phyloP scores from a whole-genome alignment of 2,797 vertebrate species.

The Myotis myotis region DNA sequence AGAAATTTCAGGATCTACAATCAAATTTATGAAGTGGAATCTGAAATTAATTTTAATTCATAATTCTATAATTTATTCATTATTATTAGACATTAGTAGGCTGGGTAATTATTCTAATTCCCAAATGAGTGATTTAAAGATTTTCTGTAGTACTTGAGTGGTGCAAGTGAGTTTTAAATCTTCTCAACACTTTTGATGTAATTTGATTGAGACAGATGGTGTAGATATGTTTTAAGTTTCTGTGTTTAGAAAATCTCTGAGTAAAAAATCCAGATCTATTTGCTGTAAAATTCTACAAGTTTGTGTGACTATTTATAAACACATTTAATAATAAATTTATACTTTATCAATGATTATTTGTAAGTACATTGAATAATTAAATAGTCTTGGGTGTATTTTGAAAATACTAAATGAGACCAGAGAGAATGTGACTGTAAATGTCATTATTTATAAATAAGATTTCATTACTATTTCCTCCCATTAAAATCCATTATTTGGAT shows the following conservation, averaged over 20 bases:
- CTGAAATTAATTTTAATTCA: neutral
- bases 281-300: neutral
- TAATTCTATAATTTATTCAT: slow-evolving; percentile 50
- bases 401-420: slow-evolving; percentile 58
- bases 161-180: slow-evolving; percentile 35
- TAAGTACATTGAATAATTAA: slow-evolving; percentile 49
- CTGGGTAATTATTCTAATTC: slow-evolving; percentile 73
- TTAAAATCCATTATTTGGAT: slow-evolving; percentile 66
- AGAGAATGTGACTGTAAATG: slow-evolving; percentile 35
- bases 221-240: neutral
- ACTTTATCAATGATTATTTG: slow-evolving; percentile 49
- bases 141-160: slow-evolving; percentile 49
- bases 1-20: slow-evolving; percentile 28
- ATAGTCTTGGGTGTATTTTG: slow-evolving; percentile 69
- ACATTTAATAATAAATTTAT: neutral
- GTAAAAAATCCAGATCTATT: neutral
- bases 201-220: neutral
- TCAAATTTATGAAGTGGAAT: neutral
- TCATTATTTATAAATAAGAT: slow-evolving; percentile 61
- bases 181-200: slow-evolving; percentile 18
- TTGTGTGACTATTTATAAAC: slow-evolving; percentile 55
- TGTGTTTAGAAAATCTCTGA: neutral
- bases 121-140: slow-evolving; percentile 55
- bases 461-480: slow-evolving; percentile 36
- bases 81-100: slow-evolving; percentile 46